phyloP scores from a whole-genome alignment of 2,888 invertebrate species.

The Stegophylla sp. region DNA sequence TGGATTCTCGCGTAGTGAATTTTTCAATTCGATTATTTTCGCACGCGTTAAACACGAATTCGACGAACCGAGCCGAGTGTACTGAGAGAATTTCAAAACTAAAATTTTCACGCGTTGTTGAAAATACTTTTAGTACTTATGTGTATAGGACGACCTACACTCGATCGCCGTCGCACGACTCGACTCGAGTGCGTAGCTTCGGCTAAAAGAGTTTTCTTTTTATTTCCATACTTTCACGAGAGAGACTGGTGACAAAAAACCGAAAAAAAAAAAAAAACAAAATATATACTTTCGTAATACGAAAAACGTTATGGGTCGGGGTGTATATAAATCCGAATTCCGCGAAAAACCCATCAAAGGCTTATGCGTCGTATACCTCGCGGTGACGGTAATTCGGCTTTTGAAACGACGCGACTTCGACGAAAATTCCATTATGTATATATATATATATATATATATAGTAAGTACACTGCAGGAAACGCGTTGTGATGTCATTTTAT shows the following conservation, averaged over 20 bases:
- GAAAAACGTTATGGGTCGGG: background rate
- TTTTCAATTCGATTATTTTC: too few species aligned
- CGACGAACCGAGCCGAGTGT: background rate
- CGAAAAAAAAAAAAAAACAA: too few species aligned
- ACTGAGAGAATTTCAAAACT: background rate
- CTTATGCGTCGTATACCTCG: conserved; percentile 3
- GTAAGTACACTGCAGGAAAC: conserved; percentile 6
- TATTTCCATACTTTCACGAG: background rate
- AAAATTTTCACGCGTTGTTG: background rate
- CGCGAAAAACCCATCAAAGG: conserved; percentile 45
- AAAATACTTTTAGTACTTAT: background rate
- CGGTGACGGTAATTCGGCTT: conserved; percentile 37
- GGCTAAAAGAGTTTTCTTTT: background rate
- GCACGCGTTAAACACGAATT: background rate
- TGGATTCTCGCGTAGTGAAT: too few species aligned
- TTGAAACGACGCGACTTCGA: conserved; percentile 18
- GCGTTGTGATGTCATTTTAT: conserved; percentile 24
- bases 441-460: background rate
- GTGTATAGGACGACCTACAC: background rate
- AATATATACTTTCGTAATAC: background rate
- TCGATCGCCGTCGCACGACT: background rate
- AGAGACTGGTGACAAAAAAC: conserved; percentile 7
- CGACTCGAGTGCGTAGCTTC: background rate
- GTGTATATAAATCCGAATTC: conserved; percentile 3
- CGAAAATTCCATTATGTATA: conserved; percentile 42